Base-by-base conservation (phyloP, 35 echinoderm and acorn worm species). In the Holothuria glaberrima region DNA sequence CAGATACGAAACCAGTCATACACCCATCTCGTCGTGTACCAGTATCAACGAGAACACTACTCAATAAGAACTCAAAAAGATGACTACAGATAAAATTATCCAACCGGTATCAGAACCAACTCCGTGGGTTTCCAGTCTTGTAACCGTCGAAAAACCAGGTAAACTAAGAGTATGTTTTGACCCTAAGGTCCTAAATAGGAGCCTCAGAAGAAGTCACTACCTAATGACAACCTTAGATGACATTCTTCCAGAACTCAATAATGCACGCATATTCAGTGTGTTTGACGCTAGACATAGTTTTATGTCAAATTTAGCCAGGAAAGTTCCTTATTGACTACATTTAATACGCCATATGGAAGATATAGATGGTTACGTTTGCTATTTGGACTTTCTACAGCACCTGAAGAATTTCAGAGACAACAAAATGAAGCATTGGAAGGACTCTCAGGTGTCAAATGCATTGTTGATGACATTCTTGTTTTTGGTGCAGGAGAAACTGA, bases 401-500 rank as follows among this genome's bases (percentile, higher is more conserved):
- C 81, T 26, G 83, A 93, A 28, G 71, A 90, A 58, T 97, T 93
- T 65, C 88, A 96, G 68, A 63, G 69, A 44, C 19, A 65, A 87
- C 91, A 90, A 52, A 92, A 86, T 31, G 79, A 93, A 59, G 88
- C 63, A 9, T 48, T 94, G 20, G 88, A 92, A 79, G 86, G 86
- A 21, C 29, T 92, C 17, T 62, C 56, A 76, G 86, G 94, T 33
- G 87, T 80, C 36, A 56, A 45, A 46, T 89, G 63, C 32, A 88
- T 92, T 18, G 94, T 88, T 6, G 94, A 95, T 75, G 94, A 93
- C 63, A 93, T 93, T 31, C 77, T 96, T 21, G 91, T 96, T 5
- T 90, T 68, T 30, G 81, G 88, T 38, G 69, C 35, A 29, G 93
- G 85, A 6, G 14, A 46, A 36, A 94, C 83, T 59, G 41, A 88